Base-by-base conservation (phyloP, 2,888 invertebrate genomes). In the Scaptomyza reducta region DNA sequence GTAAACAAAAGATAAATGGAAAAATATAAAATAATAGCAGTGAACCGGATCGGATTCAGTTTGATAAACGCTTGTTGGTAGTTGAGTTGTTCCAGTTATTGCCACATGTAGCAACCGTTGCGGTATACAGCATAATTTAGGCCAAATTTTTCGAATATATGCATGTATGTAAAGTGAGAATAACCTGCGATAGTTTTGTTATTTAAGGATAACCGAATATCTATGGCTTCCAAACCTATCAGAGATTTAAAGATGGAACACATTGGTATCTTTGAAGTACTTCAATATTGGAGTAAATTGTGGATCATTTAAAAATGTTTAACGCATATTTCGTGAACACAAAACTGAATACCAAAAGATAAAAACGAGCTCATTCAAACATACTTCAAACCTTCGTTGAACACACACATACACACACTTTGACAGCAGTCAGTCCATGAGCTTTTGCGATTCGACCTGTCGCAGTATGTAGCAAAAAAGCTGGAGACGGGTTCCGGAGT, bases 351-450 rank as follows among this genome's bases (percentile, higher is more conserved):
- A 45, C 25, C 10, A 33, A 44, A 44, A 51, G 41, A 29, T 41
- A 31, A 40, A 46, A 7, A 38, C 44, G 10, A n/a, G 7, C 9
- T 14, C 11, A 29, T 14, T 27, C 31, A 45, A 22, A 55, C 27
- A 40, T 25, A 54, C 54, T 63, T 40, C n/a, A 53, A 46, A n/a
- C 29, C 22, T 27, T 40, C 33, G 40, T 51, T 46, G 57, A 16
- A 66, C 33, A 29, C 33, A 22, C 57, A 60, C 29, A 38, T 16
- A 38, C 31, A 51, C 35, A 42, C 46, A 42, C 86, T 63, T 57
- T 73, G 79, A 67, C 77, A 65, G 66, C 77, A 65, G 66, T 50
- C 67, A 71, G 72, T 74, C 54, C 59, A 68, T 63, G 65, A 60
- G 57, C 47, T 22, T 31, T 66, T 54, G 53, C 45, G 53, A 56